Evolutionary conservation across 2,888 invertebrate genomes (phyloP), one percentile per base, ranked within the genome.

Genomic region (Rhagium mordax): DNA sequence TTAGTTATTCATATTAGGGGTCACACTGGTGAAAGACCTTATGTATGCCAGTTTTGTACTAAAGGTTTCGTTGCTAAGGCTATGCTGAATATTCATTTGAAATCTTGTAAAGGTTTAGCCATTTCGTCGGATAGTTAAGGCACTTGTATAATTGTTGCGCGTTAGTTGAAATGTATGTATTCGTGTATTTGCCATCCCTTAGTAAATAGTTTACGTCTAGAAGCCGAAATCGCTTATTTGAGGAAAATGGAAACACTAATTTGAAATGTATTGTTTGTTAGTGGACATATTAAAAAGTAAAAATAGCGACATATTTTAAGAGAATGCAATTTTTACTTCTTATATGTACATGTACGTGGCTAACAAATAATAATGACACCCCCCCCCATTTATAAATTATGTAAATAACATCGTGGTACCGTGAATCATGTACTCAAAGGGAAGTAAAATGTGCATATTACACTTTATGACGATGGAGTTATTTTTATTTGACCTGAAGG

Each of bases 1-100:
- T 89, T 92, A 76, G 91, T 91, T 75, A 92, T 92, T 74, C 92
- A 92, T 85, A 91, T 91, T 85, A 87, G 92, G 82, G 91, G 91
- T 83, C 92, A 92, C 87, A 91, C 91, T 73, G 92, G 92, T 29
- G 90, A 91, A 78, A 88, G 90, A 75, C 92, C 92, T 0, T 92
- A 91, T 87, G 88, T 86, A 69, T 92, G 92, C 84, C 88, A 86
- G 73, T 86, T 90, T 78, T 92, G 92, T 85, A 89, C 89, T 2
- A 91, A 91, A 82, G 91, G 91, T 21, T 92, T 92, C 85, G 91
- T 91, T 24, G 91, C 92, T 74, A 90, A 90, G 84, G 91, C 91
- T 7, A 89, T 91, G 86, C 88, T 92, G 64, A 91, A 91, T 81
- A 90, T 91, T 87, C 92, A 92, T 78, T 87, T 91, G 80, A 91